Conservation (phyloP, 2,113 vertebrate genomes). For the Bostrychus sinensis region DNA sequence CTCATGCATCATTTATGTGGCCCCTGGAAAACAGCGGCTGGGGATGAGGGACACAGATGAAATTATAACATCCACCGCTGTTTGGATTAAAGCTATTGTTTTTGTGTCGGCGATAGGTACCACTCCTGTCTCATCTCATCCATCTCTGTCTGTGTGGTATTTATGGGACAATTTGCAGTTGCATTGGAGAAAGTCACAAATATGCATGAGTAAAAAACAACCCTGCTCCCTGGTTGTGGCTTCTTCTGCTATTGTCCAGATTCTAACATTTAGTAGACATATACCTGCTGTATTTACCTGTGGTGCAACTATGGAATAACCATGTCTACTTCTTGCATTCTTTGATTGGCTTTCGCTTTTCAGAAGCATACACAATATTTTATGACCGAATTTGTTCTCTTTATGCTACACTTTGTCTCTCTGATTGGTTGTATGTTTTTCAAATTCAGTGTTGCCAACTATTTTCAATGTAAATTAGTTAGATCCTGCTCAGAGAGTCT, state of each 20-base stretch:
- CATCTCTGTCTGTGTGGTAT: constrained; percentile 20
- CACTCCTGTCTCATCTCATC: constrained; percentile 39
- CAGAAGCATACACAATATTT: no score
- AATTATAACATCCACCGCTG: constrained; percentile 85
- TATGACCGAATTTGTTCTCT: no score
- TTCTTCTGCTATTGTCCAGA: background rate
- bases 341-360: no score
- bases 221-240: background rate
- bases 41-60: constrained; percentile 82
- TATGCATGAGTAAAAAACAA: background rate
- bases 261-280: background rate
- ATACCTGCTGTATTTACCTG: no score
- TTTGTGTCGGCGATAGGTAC: constrained; percentile 20
- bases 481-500: no score
- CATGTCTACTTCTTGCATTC: no score
- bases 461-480: no score
- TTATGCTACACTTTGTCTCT: no score
- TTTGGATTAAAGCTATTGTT: constrained; percentile 78
- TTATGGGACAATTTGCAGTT: background rate
- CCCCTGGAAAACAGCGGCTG: constrained; percentile 73
- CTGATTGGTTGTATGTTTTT: no score
- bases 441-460: no score
- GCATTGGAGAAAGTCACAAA: background rate
- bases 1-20: constrained; percentile 92
- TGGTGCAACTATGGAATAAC: no score